Evolutionary conservation across 2,888 invertebrate species (phyloP), one percentile per base, ranked within the genome.

Genomic region (Platycheirus albimanus): DNA sequence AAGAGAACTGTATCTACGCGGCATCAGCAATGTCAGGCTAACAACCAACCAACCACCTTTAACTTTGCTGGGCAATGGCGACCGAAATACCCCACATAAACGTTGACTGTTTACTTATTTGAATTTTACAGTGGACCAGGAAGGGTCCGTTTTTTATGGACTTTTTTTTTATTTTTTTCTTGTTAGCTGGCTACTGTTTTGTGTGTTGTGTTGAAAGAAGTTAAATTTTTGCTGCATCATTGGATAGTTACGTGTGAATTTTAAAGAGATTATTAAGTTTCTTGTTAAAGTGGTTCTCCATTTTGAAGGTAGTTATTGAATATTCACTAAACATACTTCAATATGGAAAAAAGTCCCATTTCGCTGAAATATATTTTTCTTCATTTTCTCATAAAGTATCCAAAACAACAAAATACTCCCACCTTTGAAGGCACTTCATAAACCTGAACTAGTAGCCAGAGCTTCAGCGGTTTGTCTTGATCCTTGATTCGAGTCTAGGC

Each of bases 101-200:
- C 77, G 85, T 85, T 84, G 84, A 85, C 70, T 84, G 80, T 85
- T 24, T 61, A 28, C 19, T 61, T 61, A 85, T 85, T 85, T 85
- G 67, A 70, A 77, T 70, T 74, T 84, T 84, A 71, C 30, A 61
- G 76, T 85, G 84, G 69, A 69, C 84, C 36, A 64, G 69, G 69
- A 85, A 77, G 77, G 80, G 75, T 76, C 67, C 51, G 54, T 56
- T 78, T 72, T 72, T 70, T 83, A 56, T 64, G 41, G 51, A 54
- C 17, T 38, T 43, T 6, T n/a, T n/a, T n/a, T n/a, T n/a, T n/a
- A n/a, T n/a, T n/a, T 67, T 77, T 30, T 56, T 54, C 0, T 38
- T 67, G 41, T 19, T 36, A 61, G 54, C 43, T 56, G 28, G 47
- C 51, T 43, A 36, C 54, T 70, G 17, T 64, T 64, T n/a, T 45